Base-by-base conservation (phyloP, 2,797 vertebrate genomes). In the Epinephelus coioides region DNA sequence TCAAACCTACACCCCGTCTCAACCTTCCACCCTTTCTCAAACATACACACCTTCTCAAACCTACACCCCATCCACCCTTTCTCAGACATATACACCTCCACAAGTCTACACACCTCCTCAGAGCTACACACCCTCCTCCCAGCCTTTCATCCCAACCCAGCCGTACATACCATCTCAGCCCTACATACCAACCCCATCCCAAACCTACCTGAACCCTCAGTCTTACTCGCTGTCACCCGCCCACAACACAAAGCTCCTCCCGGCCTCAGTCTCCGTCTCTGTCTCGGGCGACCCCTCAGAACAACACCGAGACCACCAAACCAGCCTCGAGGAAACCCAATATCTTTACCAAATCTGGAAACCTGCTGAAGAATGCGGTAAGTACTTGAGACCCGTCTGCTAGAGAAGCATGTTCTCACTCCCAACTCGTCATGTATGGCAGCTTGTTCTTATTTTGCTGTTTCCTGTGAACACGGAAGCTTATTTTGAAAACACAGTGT, bases 291-390 rank as follows among this genome's bases (percentile, higher is more conserved):
- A 4, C n/a, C 14, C 57, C 65, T 0, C 86, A 89, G 63, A 85
- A 38, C 53, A 62, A 23, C 30, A 2, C 79, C 0, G 86, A 91
- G 4, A 50, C 80, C 4, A n/a, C 38, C 76, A 93, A 73, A 68
- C 40, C 47, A 0, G 13, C 79, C 46, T 38, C 62, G 0, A 93
- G 79, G 86, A 95, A 47, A 69, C 0, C 81, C 1, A 95, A 82
- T 3, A 95, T 96, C 88, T 96, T 96, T 27, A 76, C 72, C 25
- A 96, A 95, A 70, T 94, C 94, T 8, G 94, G 95, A 3, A 93
- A 88, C 77, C 17, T 92, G 61, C 87, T 96, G 55, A 95, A 93
- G 79, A 95, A 91, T 6, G 88, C 93, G 57, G 95, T 96, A 60
- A 83, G 92, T 65, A 18, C 6, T 30, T 9, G 14, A 46, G 34